A percentile compares a stretch with the other conserved stretches of the same genome.
Evolutionary conservation across 1,140 invertebrate species (phyloP).

Genomic region (Scaptodrosophila lebanonensis): DNA sequence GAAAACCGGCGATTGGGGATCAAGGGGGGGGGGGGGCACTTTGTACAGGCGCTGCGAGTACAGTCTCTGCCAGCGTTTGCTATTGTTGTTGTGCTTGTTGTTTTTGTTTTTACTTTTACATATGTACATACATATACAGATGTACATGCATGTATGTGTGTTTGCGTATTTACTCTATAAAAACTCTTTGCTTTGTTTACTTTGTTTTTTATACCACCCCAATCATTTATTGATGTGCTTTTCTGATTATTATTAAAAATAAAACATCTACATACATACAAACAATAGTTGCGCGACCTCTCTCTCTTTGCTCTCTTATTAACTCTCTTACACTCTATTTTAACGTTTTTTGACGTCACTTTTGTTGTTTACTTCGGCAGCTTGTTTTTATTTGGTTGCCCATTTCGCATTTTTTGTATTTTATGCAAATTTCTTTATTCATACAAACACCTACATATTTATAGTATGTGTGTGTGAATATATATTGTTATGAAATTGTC

Average conservation of each 20-base stretch:
- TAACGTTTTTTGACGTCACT: conserved; percentile 63
- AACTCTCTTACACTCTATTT: conserved; percentile 6
- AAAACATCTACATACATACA: conserved; percentile 66
- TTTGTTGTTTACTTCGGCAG: conserved; percentile 68
- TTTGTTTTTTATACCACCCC: conserved; percentile 29
- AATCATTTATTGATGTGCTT: too few species aligned
- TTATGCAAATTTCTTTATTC: conserved; percentile 52
- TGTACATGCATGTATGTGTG: conserved; percentile 2
- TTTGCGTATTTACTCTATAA: conserved; percentile 23
- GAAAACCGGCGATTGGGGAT: conserved; percentile 15
- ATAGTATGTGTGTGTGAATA: too few species aligned
- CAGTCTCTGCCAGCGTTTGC: conserved; percentile 31
- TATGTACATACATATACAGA: conserved; percentile 7
- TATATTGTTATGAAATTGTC: conserved; percentile 69
- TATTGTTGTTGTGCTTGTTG: conserved; percentile 48
- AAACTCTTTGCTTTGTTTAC: conserved; percentile 14
- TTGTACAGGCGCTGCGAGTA: conserved; percentile 38
- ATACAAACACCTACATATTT: too few species aligned
- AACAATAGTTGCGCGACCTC: too few species aligned
- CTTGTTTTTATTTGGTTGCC: conserved; percentile 58
- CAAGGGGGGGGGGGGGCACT: conserved; percentile 1
- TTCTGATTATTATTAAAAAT: conserved; percentile 71
- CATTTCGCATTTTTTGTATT: conserved; percentile 34
- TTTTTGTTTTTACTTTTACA: conserved; percentile 43
- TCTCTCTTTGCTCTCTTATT: conserved; percentile 1